Base-by-base conservation (phyloP, 2,888 invertebrate species). In the Ctenicera cuprea region DNA sequence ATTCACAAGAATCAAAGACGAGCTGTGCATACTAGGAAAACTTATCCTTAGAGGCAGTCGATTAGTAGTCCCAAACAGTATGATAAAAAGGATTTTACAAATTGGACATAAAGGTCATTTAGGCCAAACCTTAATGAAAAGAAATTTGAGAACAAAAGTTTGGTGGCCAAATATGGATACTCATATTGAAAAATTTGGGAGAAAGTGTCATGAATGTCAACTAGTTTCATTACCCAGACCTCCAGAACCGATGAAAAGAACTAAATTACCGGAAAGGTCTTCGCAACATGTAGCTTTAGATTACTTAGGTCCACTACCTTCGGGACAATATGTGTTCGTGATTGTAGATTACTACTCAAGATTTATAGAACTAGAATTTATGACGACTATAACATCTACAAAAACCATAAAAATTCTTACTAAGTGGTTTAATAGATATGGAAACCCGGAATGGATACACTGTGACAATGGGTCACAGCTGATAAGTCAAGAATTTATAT, bases 281-380 rank as follows among this genome's bases (percentile, higher is more conserved):
- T 80, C 78, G 80, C 37, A 75, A 12, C 26, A 74, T 50, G 73
- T 80, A 9, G 79, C 81, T 8, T 74, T 82, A 7, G 82, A 81
- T 70, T 81, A 80, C 45, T 33, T 80, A 66, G 81, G 79, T 7
- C 81, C 80, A 26, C 50, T 82, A 61, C 79, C 76, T 64, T 75
- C 45, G 14, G 66, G 72, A 48, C 77, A 80, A 43, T 26, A 64
- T 18, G 41, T 78, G 14, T 73, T 78, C 5, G 73, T 78, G 9
- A 63, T 71, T 11, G 37, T 75, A 14, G 73, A 77, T 30, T 77
- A 77, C 38, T 75, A 66, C 66, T 33, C 54, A 20, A 57, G 75
- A 50, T 78, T 63, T 37, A 59, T 52, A 26, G 80, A 80, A 74
- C 48, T 81, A 30, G 77, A 80, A 77, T 74, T 78, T 1, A 77